Percentiles rank a stretch among this genome's conserved stretches.
These are phyloP conservation scores for Promerops cafer DNA, from an alignment of 2,113 vertebrate species.

Conservation along the genomic window DNA sequence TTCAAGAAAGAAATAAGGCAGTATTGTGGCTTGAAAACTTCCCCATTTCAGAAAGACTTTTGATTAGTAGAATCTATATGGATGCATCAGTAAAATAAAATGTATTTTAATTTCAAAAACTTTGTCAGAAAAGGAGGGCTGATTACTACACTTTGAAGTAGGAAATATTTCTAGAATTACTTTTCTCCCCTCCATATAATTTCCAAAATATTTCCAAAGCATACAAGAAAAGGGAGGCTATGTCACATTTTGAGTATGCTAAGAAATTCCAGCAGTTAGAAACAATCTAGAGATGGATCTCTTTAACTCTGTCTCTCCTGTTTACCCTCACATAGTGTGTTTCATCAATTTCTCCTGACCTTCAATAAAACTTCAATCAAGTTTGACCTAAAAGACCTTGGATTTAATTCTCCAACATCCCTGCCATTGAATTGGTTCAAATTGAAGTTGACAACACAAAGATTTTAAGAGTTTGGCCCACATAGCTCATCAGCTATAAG, in stretches of 20 bases:
- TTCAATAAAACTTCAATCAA: not conserved
- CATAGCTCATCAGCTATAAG: not conserved
- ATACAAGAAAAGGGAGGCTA: not conserved
- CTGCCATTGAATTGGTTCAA: not conserved
- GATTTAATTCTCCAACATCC: not conserved
- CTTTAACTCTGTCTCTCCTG: not conserved
- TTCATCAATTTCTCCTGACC: not conserved
- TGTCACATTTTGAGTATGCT: not conserved
- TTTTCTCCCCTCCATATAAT: not conserved
- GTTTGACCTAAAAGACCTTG: not conserved
- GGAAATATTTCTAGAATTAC: not conserved
- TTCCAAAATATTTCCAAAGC: not conserved
- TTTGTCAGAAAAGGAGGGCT: not conserved
- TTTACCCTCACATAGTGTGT: not conserved
- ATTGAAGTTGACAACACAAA: not conserved
- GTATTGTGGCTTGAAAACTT: not conserved
- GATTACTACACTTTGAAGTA: not conserved
- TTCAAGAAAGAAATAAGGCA: not conserved
- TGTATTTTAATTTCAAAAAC: not conserved
- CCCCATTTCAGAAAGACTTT: not conserved
- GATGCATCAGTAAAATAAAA: not conserved
- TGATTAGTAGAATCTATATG: not conserved
- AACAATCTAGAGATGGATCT: not conserved
- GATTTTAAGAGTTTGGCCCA: not conserved
- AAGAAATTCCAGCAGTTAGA: not conserved